Evolutionary conservation across 2,888 invertebrate species (phyloP), one percentile per base, ranked within the genome.

Genomic region (Syritta pipiens): DNA sequence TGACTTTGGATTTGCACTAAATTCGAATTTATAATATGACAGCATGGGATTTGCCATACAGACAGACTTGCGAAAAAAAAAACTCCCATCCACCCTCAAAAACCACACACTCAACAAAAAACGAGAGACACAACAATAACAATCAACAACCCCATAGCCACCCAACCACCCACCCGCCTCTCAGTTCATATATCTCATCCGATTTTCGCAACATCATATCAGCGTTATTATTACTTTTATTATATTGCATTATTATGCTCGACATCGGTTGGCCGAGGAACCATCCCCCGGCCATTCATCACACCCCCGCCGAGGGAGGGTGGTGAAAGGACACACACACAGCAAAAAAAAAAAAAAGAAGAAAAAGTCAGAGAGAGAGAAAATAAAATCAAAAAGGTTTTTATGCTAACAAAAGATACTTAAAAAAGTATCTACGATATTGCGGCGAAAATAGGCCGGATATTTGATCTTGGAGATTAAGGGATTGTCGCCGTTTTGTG

Each of bases 391-490:
- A 65, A 75, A 81, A 65, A 59, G 65, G 69, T 81, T 71, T 81
- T 76, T 65, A 74, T 79, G 79, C 79, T 68, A 74, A 79, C 79
- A 79, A 79, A 79, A 79, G 79, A 74, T 74, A 79, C 79, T 68
- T 74, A 79, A 79, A 74, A 79, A 79, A 79, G 79, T 81, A 81
- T 81, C 81, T 77, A 82, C 81, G 82, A 82, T 83, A 83, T 83
- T 84, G 82, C 83, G 82, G 82, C 79, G 74, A 79, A 79, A 83
- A 83, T 83, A 83, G 82, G 83, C 82, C 83, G 83, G 83, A 84
- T 83, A 83, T 82, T 84, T 83, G 84, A 83, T 83, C 82, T 82
- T 82, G 81, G 81, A 84, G 83, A 84, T 84, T 82, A 83, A 83
- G 81, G 83, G 83, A 83, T 84, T 82, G 83, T 83, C 82, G 83